Base-by-base conservation (phyloP, 2,113 vertebrate species). In the Dascyllus trimaculatus region DNA sequence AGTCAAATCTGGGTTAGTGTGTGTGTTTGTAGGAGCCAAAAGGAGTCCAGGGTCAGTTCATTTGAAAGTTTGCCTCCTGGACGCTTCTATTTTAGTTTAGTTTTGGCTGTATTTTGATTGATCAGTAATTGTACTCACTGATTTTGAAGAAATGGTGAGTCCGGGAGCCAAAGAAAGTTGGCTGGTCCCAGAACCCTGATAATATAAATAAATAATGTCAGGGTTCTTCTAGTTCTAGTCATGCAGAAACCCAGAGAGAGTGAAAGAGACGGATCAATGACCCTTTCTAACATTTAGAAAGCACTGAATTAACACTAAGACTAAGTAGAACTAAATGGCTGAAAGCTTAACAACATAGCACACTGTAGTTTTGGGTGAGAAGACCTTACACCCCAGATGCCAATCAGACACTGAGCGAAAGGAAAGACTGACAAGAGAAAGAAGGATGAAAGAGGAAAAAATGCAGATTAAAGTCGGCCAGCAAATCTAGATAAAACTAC, bases 131-230 rank as follows among this genome's bases (percentile, higher is more conserved):
- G 21, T 43, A 69, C 43, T 62, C 46, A 29, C 11, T 72, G 65
- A 68, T 40, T 1, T 19, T 32, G 26, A 49, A 46, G 17, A 70
- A 61, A 75, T 54, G 25, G 8, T 35, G 18, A 67, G 69, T n/a
- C 65, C 62, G 35, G n/a, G 48, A 74, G 61, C 45, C 78, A 82
- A 52, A 56, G 21, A 60, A 75, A 70, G 78, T 46, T 72, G 77
- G 53, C 53, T 75, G 72, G 29, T 85, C 51, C 35, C 62, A 62
- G 59, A 67, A 24, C 40, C 11, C 25, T 61, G 54, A 71, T 67
- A 67, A 78, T 70, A 63, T 77, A 80, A 88, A 87, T 77, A 80
- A 5, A 53, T 24, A 51, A 53, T 71, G 32, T 52, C 57, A 70
- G 56, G 6, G 29, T 29, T n/a, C n/a, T n/a, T n/a, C n/a, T n/a